Evolutionary conservation across 1,140 invertebrate species (phyloP), one percentile per base, ranked within the genome.

Genomic region (Cotesia vestalis): DNA sequence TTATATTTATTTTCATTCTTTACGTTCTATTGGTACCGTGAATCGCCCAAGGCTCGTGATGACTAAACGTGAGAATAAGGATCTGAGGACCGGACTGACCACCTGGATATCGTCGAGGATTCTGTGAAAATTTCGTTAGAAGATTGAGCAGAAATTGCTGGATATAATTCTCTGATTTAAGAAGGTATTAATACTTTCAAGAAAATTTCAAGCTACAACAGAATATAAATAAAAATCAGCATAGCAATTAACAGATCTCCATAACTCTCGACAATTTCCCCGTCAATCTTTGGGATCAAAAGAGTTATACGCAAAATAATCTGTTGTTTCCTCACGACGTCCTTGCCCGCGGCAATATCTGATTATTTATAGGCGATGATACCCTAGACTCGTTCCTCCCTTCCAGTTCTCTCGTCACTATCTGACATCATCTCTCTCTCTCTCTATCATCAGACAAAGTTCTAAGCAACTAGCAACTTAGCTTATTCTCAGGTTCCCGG

Each of bases 331-430:
- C 59, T 60, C 55, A 71, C 66, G 62, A 67, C 69, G 69, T 74
- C 68, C 68, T 74, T 74, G 73, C 73, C 73, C 57, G 69, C 51
- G 73, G 73, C 55, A 71, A 67, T 5, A 73, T 60, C 67, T 17
- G 57, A 74, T 69, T 74, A 74, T 74, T 74, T 74, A 74, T 74
- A 74, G 73, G 36, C 73, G 73, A 74, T 74, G 73, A 74, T 74
- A 74, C 62, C 73, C 73, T 66, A 74, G 73, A 71, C 34, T 17
- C 59, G 34, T 14, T 12, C 5, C n/a, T 35, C 12, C 40, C 2
- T 34, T 59, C 27, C 34, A 20, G 5, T 36, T 20, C 17, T 20
- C 62, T 66, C n/a, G 40, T 36, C 57, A 60, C 66, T 72, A 59
- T 64, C 55, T 5, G 53, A 8, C 53, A 14, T 5, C 9, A 36